Conservation (phyloP, 2,797 vertebrate genomes). For the Micropoecilia bifurca region DNA sequence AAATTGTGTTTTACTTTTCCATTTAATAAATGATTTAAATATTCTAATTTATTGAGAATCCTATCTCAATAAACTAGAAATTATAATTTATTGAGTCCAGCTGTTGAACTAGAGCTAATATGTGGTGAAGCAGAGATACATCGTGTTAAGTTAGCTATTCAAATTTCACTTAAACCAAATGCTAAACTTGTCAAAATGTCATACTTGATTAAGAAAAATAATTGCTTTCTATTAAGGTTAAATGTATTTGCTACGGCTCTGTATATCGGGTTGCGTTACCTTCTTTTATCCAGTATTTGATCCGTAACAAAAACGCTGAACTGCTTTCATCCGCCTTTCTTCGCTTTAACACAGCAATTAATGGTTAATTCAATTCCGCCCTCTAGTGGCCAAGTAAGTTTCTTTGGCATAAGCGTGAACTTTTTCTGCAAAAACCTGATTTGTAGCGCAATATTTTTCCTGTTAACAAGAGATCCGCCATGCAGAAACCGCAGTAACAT, state of each 20-base stretch:
- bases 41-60: not conserved
- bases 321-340: not conserved
- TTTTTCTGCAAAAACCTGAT: not conserved
- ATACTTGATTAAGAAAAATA: not conserved
- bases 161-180: not conserved
- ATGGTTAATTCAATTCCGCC: not conserved
- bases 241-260: not conserved
- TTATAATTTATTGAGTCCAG: no score
- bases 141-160: not conserved
- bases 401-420: not conserved
- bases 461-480: not conserved
- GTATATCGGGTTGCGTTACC: not conserved
- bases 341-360: not conserved
- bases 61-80: no score
- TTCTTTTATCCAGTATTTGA: not conserved
- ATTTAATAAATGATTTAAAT: not conserved
- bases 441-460: not conserved
- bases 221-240: not conserved
- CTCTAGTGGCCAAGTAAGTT: not conserved
- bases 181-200: not conserved
- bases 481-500: not conserved
- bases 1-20: not conserved
- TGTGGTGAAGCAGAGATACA: not conserved
- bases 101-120: not conserved
- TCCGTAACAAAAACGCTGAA: not conserved